Evolutionary conservation across 2,888 invertebrate genomes (phyloP).

Genomic region (Lypha dubia): DNA sequence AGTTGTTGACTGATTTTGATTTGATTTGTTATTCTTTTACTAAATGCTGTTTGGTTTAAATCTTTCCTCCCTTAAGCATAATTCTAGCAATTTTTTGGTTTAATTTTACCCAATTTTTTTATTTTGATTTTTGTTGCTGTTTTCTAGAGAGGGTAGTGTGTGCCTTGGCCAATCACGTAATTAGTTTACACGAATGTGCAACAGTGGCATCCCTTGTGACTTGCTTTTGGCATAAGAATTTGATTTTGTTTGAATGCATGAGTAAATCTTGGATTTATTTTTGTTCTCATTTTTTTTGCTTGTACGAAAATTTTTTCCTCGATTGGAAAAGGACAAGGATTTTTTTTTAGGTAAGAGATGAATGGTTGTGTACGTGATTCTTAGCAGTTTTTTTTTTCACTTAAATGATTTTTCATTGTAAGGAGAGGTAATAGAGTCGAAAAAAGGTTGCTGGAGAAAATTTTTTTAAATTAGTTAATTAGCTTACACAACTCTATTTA

Average conservation of each 20-base stretch:
- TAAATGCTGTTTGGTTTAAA: conserved; percentile 20
- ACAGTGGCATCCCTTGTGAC: conserved; percentile 65
- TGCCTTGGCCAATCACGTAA: conserved; percentile 77
- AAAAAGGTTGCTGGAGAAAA: conserved; percentile 7
- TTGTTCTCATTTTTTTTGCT: conserved; percentile 9
- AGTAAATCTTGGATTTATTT: conserved; percentile 64
- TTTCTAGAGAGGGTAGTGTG: conserved; percentile 51
- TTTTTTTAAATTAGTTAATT: conserved; percentile 25
- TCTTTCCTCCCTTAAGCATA: conserved; percentile 42
- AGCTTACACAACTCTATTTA: conserved; percentile 30
- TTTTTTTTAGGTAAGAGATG: conserved; percentile 60
- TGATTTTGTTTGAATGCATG: conserved; percentile 74
- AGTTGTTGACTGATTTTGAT: conserved; percentile 79
- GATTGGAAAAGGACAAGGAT: background rate
- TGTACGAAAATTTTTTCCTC: background rate
- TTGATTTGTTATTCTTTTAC: conserved; percentile 72
- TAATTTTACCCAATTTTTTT: conserved; percentile 47
- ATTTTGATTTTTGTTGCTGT: conserved; percentile 38
- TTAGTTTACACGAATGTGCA: conserved; percentile 75
- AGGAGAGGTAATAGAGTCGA: conserved; percentile 9
- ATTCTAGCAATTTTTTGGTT: conserved; percentile 4
- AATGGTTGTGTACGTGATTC: conserved; percentile 65
- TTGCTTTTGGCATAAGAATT: conserved; percentile 72
- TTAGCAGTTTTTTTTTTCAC: conserved; percentile 50
- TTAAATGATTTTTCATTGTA: conserved; percentile 40